Base-by-base conservation (phyloP, 2,888 invertebrate genomes). In the Clitarchus hookeri region DNA sequence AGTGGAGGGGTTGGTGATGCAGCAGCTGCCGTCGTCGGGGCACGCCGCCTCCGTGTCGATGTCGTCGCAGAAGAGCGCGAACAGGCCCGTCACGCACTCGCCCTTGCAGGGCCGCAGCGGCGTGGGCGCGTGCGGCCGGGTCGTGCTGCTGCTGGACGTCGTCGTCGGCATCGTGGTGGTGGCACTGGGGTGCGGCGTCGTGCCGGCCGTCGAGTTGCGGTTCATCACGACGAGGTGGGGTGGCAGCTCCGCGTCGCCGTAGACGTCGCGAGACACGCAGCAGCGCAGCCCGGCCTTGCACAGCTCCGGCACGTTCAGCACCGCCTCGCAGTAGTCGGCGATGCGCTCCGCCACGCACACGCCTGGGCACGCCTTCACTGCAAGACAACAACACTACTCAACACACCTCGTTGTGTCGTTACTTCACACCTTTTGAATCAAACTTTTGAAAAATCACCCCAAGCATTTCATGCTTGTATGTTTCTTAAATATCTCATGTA, bases 281-380 rank as follows among this genome's bases (percentile, higher is more conserved):
- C 98, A 98, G 86, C 95, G 94, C 87, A 95, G 93, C 0, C 96
- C 96, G 25, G 94, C 91, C 89, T 95, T 95, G 91, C 98, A 97
- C 3, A 97, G 93, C 53, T 94, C 94, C 65, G 94, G 93, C 2
- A 95, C 94, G 84, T 95, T 95, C 84, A 97, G 92, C 89, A 97
- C 96, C 0, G 97, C 97, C 89, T 97, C 97, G 91, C 98, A 98
- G 91, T 97, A 97, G 90, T 95, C 95, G 0, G 97, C 95, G 87
- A 97, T 95, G 44, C 95, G 93, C 85, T 96, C 95, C 36, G 96
- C 95, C 86, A 97, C 96, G 90, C 98, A 98, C 12, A 97, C 95
- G 6, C 97, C 97, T 0, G 95, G 95, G 89, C 97, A 97, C 90
- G 87, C 82, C 87, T 87, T 87, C 86, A 87, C 88, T 87, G 87